Percentiles rank a stretch among this genome's conserved stretches.
Evolutionary conservation across 2,797 vertebrate species (phyloP).

Genomic region (Pipistrellus nathusii): DNA sequence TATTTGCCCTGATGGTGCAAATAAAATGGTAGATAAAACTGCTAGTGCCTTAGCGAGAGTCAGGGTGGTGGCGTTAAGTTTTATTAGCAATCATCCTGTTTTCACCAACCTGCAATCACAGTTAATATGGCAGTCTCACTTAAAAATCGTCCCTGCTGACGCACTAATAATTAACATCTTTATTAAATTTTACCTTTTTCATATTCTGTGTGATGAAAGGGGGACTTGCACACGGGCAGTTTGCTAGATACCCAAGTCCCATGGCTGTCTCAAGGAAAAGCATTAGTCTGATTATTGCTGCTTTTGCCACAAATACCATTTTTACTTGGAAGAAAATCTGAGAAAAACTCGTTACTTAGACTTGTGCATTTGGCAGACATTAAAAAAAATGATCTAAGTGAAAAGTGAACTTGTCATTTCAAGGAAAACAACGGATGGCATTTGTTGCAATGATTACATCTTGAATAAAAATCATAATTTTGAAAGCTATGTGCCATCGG

Average conservation of each 20-base stretch:
- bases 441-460: conserved; percentile 39
- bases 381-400: conserved; percentile 42
- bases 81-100: neutral
- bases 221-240: neutral
- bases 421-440: conserved; percentile 43
- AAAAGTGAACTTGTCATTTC: conserved; percentile 44
- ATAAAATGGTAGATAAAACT: neutral
- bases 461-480: conserved; percentile 36
- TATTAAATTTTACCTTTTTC: conserved; percentile 44
- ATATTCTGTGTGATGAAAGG: neutral
- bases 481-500: conserved; percentile 31
- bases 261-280: neutral
- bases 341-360: conserved; percentile 52
- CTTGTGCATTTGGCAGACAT: conserved; percentile 8
- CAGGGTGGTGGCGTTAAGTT: neutral
- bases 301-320: neutral
- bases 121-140: neutral
- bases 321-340: conserved; percentile 49
- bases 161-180: conserved; percentile 23
- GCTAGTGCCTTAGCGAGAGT: neutral
- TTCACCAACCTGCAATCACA: neutral
- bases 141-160: neutral
- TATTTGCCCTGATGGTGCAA: neutral
- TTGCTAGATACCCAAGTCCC: neutral
- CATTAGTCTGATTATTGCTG: neutral